phyloP scores from a whole-genome alignment of 2,888 invertebrate genomes.

The Synergus itoensis region DNA sequence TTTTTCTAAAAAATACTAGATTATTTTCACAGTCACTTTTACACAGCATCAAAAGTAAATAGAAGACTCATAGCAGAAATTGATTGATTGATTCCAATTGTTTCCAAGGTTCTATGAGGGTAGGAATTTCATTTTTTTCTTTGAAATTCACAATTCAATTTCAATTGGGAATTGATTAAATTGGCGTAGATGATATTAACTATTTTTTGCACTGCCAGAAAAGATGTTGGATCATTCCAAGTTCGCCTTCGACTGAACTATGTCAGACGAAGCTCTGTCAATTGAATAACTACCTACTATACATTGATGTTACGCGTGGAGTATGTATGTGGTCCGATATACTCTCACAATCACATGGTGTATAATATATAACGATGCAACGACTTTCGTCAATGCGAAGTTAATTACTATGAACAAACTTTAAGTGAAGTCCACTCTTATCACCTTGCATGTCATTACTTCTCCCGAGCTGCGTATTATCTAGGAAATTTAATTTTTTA shows the following conservation, averaged over 20 bases:
- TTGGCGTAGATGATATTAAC: not conserved
- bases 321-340: slow-evolving; percentile 44
- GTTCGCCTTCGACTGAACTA: slow-evolving; percentile 75
- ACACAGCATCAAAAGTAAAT: not conserved
- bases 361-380: not conserved
- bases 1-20: slow-evolving; percentile 41
- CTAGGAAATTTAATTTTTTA: not conserved
- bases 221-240: slow-evolving; percentile 69
- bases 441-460: slow-evolving; percentile 13
- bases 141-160: not conserved
- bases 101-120: not conserved
- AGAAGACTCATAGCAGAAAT: not conserved
- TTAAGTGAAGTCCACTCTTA: not conserved
- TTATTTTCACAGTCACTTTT: slow-evolving; percentile 12
- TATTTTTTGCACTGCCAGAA: slow-evolving; percentile 46
- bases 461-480: not conserved
- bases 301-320: slow-evolving; percentile 61
- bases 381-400: not conserved
- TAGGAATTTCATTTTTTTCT: not conserved
- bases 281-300: slow-evolving; percentile 75
- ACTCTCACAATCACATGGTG: not conserved
- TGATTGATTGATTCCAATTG: not conserved
- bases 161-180: not conserved
- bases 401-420: slow-evolving; percentile 12
- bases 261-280: slow-evolving; percentile 74